These are phyloP conservation scores for Leptinotarsa rubiginosa DNA, from an alignment of 2,888 invertebrate species.

Conservation along the genomic window DNA sequence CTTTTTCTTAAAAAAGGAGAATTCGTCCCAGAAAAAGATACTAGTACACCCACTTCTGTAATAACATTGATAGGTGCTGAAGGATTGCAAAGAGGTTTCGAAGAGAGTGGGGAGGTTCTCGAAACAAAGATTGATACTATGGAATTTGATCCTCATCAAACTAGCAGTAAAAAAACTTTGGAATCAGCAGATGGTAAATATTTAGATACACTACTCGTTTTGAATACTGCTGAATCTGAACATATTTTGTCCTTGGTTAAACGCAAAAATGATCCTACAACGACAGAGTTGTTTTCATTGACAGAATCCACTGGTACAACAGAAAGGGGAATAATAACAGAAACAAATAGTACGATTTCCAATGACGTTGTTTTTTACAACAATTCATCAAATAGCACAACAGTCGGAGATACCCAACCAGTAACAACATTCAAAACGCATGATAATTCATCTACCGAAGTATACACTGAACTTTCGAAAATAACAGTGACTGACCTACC, in stretches of 20 bases:
- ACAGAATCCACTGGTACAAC: conserved; percentile 37
- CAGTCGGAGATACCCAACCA: neutral
- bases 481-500: conserved; percentile 28
- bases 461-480: neutral
- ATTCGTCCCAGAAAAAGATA: conserved; percentile 60
- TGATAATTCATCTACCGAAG: conserved; percentile 7
- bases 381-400: conserved; percentile 20
- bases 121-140: conserved; percentile 42
- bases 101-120: conserved; percentile 52
- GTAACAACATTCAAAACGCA: neutral
- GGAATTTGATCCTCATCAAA: conserved; percentile 1
- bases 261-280: conserved; percentile 47
- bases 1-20: conserved; percentile 63
- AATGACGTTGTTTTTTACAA: neutral
- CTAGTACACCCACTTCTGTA: conserved; percentile 61
- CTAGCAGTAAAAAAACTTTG: neutral
- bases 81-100: conserved; percentile 62
- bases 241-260: conserved; percentile 57
- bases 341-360: neutral
- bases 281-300: conserved; percentile 26
- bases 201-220: conserved; percentile 37
- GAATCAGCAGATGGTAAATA: conserved; percentile 43
- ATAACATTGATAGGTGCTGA: conserved; percentile 67
- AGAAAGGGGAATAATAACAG: conserved; percentile 34
- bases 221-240: conserved; percentile 50